Conservation (phyloP, 2,888 invertebrate genomes). For the Clusia tigrina region DNA sequence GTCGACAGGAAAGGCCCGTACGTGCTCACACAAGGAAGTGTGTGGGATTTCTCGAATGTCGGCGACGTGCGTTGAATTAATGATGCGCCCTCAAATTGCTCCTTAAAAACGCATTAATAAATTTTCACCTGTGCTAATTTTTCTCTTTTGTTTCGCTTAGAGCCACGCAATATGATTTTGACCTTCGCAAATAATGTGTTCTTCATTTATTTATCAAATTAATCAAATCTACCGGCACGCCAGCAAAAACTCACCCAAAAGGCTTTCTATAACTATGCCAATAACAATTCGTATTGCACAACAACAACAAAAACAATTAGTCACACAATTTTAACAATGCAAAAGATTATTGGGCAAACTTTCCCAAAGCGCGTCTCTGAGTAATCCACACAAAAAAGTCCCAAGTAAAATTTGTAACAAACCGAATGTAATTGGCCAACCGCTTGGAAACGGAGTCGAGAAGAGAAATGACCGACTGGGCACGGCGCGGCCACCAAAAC, state of each 20-base stretch:
- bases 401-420: no score
- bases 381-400: neutral
- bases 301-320: neutral
- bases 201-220: neutral
- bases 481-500: neutral
- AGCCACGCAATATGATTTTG: neutral
- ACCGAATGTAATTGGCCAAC: constrained; percentile 1
- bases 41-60: neutral
- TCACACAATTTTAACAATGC: neutral
- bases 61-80: constrained; percentile 49
- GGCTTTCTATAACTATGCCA: neutral
- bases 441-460: neutral
- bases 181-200: neutral
- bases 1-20: no score
- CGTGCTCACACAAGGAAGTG: neutral
- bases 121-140: constrained; percentile 2
- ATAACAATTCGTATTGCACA: constrained; percentile 4
- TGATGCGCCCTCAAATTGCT: constrained; percentile 34
- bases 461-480: neutral
- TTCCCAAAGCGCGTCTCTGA: neutral
- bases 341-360: neutral
- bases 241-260: neutral
- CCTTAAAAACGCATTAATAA: neutral
- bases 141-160: neutral
- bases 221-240: neutral